Evolutionary conservation across 2,797 vertebrate genomes (phyloP), one percentile per base, ranked within the genome.

Genomic region (Pipistrellus pygmaeus): DNA sequence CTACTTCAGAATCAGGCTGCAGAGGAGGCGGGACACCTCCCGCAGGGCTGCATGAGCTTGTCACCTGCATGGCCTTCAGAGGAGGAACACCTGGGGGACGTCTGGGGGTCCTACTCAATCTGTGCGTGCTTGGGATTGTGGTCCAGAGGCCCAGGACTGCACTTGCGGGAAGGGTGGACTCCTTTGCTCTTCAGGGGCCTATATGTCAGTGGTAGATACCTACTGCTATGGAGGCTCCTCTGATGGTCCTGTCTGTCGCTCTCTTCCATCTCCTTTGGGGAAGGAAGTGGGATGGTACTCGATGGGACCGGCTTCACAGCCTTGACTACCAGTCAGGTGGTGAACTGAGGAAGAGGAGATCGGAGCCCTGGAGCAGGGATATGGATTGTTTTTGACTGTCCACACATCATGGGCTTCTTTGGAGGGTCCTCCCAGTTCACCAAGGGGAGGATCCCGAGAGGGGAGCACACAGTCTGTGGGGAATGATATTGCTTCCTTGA

Each of bases 1-100:
- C 98, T 23, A 97, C 20, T 3, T 97, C 98, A 20, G 98, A 94
- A 5, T 97, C 98, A 0, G 44, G 18, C 27, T 71, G 23, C 21
- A 2, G 9, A 17, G 30, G 44, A 27, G 85, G 35, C 20, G 14
- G 48, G 6, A 1, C 5, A 11, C 27, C 38, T 14, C 38, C 8
- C 12, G 3, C 38, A 73, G 21, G 38, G 3, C 2, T 0, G 73
- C 15, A 14, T 8, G 46, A 51, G 46, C 73, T 76, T 51, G 73
- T 76, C 46, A 51, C 46, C 30, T 41, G 10, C 4, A 8, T 25
- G 32, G 60, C 17, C 62, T 30, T 17, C 8, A 0, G 32, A 20
- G 15, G 30, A 20, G 30, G 12, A n/a, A 23, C 18, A 51, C 8
- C 2, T 4, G 48, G 1, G n/a, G 48, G 32, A 51, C 6, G 1